A percentile compares a stretch with the other conserved stretches of the same genome.
These are phyloP conservation scores for Aricia agestis DNA, from an alignment of 1,140 invertebrate genomes.

Conservation along the genomic window DNA sequence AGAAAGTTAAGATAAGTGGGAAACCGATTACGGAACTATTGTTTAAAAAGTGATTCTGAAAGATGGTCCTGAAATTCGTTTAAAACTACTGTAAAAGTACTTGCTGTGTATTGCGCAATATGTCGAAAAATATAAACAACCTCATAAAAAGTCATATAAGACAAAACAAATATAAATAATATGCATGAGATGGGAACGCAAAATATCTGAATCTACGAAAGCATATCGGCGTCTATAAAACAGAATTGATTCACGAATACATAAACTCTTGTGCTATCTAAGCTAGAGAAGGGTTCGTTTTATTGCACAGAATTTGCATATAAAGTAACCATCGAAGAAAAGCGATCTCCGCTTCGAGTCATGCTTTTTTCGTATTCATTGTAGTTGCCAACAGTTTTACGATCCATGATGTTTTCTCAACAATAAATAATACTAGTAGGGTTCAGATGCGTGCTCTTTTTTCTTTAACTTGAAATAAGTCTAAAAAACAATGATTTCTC, in stretches of 20 bases:
- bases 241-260: constrained; percentile 68
- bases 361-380: constrained; percentile 71
- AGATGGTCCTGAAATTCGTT: too few species aligned
- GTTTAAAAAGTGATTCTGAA: too few species aligned
- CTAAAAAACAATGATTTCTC: too few species aligned
- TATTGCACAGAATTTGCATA: constrained; percentile 74
- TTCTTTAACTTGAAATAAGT: neutral
- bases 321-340: constrained; percentile 76
- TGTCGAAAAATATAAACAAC: too few species aligned
- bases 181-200: neutral
- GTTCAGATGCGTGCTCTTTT: neutral
- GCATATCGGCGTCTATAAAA: constrained; percentile 69
- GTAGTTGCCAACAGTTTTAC: constrained; percentile 61
- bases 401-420: constrained; percentile 64
- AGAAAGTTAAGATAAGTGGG: too few species aligned
- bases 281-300: constrained; percentile 74
- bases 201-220: constrained; percentile 19
- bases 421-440: constrained; percentile 54
- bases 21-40: too few species aligned
- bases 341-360: constrained; percentile 65
- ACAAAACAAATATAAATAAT: neutral
- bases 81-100: too few species aligned
- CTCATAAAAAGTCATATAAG: too few species aligned
- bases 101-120: too few species aligned
- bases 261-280: constrained; percentile 67